Evolutionary conservation across 2,888 invertebrate species (phyloP).

Genomic region (Chesias legatella): DNA sequence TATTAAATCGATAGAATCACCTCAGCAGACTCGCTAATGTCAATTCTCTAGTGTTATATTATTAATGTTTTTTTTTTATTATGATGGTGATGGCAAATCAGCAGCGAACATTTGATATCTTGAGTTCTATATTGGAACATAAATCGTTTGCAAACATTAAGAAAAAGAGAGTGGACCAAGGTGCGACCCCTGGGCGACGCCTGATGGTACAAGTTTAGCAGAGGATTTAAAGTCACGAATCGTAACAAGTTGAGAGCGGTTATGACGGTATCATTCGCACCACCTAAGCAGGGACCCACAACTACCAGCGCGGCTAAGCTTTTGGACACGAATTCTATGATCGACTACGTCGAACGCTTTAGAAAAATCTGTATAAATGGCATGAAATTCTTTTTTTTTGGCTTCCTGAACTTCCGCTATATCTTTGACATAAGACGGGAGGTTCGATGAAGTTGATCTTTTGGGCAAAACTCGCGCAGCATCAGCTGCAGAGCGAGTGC

Average conservation of each 20-base stretch:
- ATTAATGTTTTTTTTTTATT: no score
- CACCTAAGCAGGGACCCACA: background rate
- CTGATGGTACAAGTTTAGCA: background rate
- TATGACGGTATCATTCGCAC: background rate
- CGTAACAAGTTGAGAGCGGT: background rate
- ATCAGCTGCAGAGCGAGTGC: conserved; percentile 44
- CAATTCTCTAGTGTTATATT: no score
- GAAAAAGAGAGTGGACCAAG: no score
- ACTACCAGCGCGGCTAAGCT: background rate
- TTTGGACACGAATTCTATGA: background rate
- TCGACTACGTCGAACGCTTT: background rate
- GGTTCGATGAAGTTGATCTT: no score
- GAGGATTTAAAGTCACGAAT: background rate
- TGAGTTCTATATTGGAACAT: no score
- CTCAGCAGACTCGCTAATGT: no score
- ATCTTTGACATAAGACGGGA: no score
- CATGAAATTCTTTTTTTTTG: background rate
- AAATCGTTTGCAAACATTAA: no score
- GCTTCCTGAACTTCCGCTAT: background rate
- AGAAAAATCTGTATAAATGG: background rate
- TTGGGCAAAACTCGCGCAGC: conserved; percentile 31
- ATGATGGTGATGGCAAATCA: no score
- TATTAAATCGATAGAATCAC: no score
- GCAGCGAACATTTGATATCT: no score
- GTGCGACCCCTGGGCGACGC: background rate